Evolutionary conservation across 2,888 invertebrate species (phyloP).

Genomic region (Mesochorus sp.): DNA sequence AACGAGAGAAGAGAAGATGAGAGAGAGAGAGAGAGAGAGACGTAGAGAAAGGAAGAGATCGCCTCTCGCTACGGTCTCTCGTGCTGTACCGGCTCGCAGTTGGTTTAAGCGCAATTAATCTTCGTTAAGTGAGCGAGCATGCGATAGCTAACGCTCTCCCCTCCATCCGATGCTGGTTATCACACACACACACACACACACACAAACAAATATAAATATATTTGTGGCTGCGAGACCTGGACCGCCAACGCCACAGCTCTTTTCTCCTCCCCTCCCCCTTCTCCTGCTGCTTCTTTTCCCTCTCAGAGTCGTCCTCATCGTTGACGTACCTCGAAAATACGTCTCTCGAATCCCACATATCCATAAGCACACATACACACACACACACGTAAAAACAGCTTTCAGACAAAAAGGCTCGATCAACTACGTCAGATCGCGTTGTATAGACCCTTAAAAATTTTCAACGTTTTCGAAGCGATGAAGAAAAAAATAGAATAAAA

Average conservation of each 20-base stretch:
- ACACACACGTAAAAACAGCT: neutral
- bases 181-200: neutral
- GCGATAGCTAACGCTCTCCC: slow-evolving; percentile 63
- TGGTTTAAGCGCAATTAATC: slow-evolving; percentile 81
- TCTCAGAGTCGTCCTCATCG: slow-evolving; percentile 40
- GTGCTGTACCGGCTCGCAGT: slow-evolving; percentile 70
- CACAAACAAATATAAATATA: neutral
- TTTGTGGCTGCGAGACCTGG: neutral
- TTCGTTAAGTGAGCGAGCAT: slow-evolving; percentile 80
- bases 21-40: slow-evolving; percentile 22
- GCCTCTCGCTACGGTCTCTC: slow-evolving; percentile 45
- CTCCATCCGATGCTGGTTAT: slow-evolving; percentile 15
- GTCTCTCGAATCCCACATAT: slow-evolving; percentile 4
- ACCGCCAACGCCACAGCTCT: slow-evolving; percentile 16
- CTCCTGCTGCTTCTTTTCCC: no score
- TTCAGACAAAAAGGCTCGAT: neutral
- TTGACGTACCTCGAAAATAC: slow-evolving; percentile 65
- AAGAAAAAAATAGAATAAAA: no score
- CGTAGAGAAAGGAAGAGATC: slow-evolving; percentile 37
- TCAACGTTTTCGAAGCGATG: no score
- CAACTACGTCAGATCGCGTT: neutral
- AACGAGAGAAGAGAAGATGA: slow-evolving; percentile 23
- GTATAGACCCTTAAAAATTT: neutral
- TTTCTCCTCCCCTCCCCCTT: slow-evolving; percentile 39
- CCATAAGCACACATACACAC: slow-evolving; percentile 67